These are phyloP conservation scores for Oxyruncus cristatus DNA, from an alignment of 2,113 vertebrate genomes.

Conservation along the genomic window DNA sequence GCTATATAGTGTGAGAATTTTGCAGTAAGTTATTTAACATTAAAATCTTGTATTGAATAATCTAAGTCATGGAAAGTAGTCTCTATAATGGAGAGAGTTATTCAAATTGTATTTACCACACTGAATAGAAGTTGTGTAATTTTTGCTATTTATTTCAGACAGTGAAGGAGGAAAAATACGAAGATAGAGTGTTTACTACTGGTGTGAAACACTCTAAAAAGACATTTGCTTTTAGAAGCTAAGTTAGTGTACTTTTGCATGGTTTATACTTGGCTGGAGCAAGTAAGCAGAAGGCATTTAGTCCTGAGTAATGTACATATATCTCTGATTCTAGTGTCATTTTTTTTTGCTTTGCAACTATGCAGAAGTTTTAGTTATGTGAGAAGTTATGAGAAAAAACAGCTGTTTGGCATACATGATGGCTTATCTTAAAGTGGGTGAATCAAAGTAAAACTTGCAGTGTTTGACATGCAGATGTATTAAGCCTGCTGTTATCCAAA, in stretches of 20 bases:
- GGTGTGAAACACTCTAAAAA: neutral
- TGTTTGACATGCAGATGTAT: conserved; percentile 37
- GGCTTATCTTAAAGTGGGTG: conserved; percentile 31
- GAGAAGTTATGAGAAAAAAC: conserved; percentile 45
- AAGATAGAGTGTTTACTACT: neutral
- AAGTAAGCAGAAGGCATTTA: conserved; percentile 43
- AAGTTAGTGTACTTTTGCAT: neutral
- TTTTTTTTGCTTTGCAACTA: conserved; percentile 40
- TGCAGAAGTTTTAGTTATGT: conserved; percentile 47
- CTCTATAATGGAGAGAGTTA: neutral
- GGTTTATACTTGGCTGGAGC: conserved; percentile 19
- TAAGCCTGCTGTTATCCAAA: neutral
- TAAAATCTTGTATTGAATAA: neutral
- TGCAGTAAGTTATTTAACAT: neutral
- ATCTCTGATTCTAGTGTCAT: conserved; percentile 8
- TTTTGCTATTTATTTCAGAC: neutral
- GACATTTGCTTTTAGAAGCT: neutral
- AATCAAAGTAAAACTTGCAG: conserved; percentile 44
- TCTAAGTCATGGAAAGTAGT: neutral
- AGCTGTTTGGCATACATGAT: conserved; percentile 41
- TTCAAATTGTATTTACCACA: neutral
- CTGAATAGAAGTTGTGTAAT: neutral
- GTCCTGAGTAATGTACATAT: neutral
- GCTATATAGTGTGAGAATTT: neutral
- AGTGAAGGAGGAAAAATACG: neutral